Percentiles rank a stretch among this genome's conserved stretches.
phyloP scores from a whole-genome alignment of 1,140 invertebrate species.

The Sycophaga agraensis region DNA sequence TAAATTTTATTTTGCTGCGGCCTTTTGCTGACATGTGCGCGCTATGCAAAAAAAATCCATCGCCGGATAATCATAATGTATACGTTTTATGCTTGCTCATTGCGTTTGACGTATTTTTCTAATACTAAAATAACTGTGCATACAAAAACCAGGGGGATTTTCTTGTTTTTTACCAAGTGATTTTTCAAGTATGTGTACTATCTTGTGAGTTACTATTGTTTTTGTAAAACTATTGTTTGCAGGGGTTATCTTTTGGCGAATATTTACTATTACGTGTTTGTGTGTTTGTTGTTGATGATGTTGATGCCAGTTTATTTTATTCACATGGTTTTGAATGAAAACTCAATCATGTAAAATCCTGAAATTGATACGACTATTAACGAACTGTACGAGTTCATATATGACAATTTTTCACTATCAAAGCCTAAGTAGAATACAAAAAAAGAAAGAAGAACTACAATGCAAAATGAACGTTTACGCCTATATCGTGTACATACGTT shows the following conservation, averaged over 20 bases:
- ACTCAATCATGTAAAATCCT: background rate
- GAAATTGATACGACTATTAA: conserved; percentile 16
- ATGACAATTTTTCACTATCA: background rate
- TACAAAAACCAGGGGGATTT: conserved; percentile 10
- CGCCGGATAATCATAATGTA: conserved; percentile 35
- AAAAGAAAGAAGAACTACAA: background rate
- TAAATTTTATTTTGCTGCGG: conserved; percentile 24
- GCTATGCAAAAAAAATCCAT: conserved; percentile 12
- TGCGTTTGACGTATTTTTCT: conserved; percentile 26
- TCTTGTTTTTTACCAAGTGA: conserved; percentile 24
- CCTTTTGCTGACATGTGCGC: conserved; percentile 19
- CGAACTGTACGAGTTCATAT: conserved; percentile 7
- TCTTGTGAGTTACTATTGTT: conserved; percentile 3
- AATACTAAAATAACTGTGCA: conserved; percentile 19
- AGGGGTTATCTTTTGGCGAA: conserved; percentile 8
- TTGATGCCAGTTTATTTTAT: conserved; percentile 10
- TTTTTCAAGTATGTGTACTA: conserved; percentile 18
- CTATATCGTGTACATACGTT: conserved; percentile 6
- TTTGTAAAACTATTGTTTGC: conserved; percentile 9
- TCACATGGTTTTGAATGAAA: background rate
- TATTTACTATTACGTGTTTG: conserved; percentile 12
- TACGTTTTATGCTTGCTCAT: conserved; percentile 30
- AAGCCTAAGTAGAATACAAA: background rate
- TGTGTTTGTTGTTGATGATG: conserved; percentile 3
- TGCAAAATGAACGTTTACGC: conserved; percentile 19